These are phyloP conservation scores for Lordiphosa andalusiaca DNA, from an alignment of 2,888 invertebrate species.

Conservation along the genomic window DNA sequence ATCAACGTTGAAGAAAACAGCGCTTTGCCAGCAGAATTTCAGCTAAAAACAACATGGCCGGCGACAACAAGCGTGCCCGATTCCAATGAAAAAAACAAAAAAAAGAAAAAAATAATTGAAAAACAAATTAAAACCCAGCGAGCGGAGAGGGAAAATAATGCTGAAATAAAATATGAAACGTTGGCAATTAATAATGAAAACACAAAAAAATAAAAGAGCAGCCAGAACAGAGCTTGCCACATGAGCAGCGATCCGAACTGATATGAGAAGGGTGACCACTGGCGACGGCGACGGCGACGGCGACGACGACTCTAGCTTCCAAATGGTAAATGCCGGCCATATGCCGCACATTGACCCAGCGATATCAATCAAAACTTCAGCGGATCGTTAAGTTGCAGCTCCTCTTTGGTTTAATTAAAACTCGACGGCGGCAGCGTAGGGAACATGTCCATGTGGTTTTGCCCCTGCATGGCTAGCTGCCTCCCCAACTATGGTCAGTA, in stretches of 20 bases:
- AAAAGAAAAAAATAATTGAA: conserved; percentile 55
- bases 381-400: conserved; percentile 42
- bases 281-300: conserved; percentile 2
- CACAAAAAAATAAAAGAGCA: conserved; percentile 22
- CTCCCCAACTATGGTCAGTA: conserved; percentile 35
- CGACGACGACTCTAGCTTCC: conserved; percentile 21
- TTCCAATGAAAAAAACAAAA: conserved; percentile 58
- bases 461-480: conserved; percentile 23
- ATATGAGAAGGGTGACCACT: conserved; percentile 34
- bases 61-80: conserved; percentile 71
- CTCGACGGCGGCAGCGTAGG: conserved; percentile 38
- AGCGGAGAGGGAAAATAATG: conserved; percentile 27
- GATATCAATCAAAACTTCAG: conserved; percentile 46
- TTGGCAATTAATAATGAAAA: conserved; percentile 66
- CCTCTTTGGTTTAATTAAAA: conserved; percentile 55
- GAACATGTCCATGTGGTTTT: conserved; percentile 15
- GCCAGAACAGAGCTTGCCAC: conserved; percentile 27
- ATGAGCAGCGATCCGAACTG: conserved; percentile 32
- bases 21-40: conserved; percentile 28
- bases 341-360: conserved; percentile 21
- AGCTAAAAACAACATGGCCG: conserved; percentile 48
- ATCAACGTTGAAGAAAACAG: conserved; percentile 39
- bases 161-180: conserved; percentile 71
- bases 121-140: conserved; percentile 66
- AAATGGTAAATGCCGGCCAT: not conserved